These are phyloP conservation scores for Drosophila robusta DNA, from an alignment of 2,888 invertebrate genomes.

Conservation along the genomic window DNA sequence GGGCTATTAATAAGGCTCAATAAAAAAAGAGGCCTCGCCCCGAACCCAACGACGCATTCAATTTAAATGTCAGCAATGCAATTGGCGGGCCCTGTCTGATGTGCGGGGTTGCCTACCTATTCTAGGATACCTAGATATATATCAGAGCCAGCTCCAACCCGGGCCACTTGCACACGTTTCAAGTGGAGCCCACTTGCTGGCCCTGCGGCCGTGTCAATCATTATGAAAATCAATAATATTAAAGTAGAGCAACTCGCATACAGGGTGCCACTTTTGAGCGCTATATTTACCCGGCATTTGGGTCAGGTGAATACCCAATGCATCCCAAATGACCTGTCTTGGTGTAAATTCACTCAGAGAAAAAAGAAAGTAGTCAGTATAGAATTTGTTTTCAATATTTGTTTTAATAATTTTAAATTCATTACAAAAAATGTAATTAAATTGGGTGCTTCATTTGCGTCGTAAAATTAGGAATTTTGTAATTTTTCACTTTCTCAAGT, in stretches of 20 bases:
- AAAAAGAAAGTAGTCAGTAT: too few relatives aligned
- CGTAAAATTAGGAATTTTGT: too few relatives aligned
- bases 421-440: too few relatives aligned
- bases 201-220: constrained; percentile 47
- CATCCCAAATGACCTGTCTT: too few relatives aligned
- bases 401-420: too few relatives aligned
- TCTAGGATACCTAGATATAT: not conserved
- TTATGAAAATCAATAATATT: constrained; percentile 61
- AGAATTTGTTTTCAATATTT: too few relatives aligned
- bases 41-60: constrained; percentile 19
- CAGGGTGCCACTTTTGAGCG: constrained; percentile 17
- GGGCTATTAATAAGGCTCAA: constrained; percentile 42
- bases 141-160: constrained; percentile 11
- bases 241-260: constrained; percentile 45
- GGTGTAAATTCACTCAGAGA: too few relatives aligned
- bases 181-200: constrained; percentile 25
- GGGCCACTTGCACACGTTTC: constrained; percentile 54
- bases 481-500: too few relatives aligned
- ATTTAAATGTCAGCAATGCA: constrained; percentile 65
- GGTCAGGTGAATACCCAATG: constrained; percentile 5
- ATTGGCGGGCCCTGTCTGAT: constrained; percentile 6
- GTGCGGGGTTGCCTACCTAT: not conserved
- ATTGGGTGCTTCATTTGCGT: too few relatives aligned
- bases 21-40: constrained; percentile 8
- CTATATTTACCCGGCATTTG: not conserved